phyloP scores from a whole-genome alignment of 2,888 invertebrate genomes.

The Pomacea canaliculata region DNA sequence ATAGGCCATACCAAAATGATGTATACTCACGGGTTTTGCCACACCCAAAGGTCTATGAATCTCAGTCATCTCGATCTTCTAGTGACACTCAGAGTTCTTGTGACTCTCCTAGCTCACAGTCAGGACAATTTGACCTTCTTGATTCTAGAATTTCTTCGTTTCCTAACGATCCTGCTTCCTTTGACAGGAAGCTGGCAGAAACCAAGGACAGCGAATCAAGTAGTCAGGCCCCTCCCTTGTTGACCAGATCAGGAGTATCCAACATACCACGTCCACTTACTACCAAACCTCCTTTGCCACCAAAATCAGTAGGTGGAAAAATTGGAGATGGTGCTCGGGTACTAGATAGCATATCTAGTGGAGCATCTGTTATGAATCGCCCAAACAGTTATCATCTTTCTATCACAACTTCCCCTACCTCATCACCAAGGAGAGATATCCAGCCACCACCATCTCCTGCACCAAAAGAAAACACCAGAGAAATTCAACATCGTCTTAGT shows the following conservation, averaged over 20 bases:
- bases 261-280: constrained; percentile 4
- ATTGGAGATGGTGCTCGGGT: not conserved
- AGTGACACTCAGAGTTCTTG: constrained; percentile 19
- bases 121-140: not conserved
- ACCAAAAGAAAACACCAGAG: constrained; percentile 16
- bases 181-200: constrained; percentile 20
- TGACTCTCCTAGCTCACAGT: constrained; percentile 9
- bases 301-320: constrained; percentile 6
- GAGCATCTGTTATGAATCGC: not conserved
- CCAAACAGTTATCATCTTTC: constrained; percentile 1
- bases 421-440: not conserved
- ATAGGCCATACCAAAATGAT: constrained; percentile 1
- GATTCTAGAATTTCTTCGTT: not conserved
- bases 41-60: constrained; percentile 13
- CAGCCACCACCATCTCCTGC: constrained; percentile 22
- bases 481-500: constrained; percentile 12
- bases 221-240: too few species aligned
- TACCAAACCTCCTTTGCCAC: constrained; percentile 20
- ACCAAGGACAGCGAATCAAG: not conserved
- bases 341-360: not conserved
- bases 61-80: constrained; percentile 13
- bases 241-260: not conserved
- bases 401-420: constrained; percentile 16
- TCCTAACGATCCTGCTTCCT: constrained; percentile 4
- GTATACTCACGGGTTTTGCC: not conserved